Percentiles rank a stretch among this genome's conserved stretches.
phyloP scores from a whole-genome alignment of 2,797 vertebrate genomes.

The Avahi laniger region DNA sequence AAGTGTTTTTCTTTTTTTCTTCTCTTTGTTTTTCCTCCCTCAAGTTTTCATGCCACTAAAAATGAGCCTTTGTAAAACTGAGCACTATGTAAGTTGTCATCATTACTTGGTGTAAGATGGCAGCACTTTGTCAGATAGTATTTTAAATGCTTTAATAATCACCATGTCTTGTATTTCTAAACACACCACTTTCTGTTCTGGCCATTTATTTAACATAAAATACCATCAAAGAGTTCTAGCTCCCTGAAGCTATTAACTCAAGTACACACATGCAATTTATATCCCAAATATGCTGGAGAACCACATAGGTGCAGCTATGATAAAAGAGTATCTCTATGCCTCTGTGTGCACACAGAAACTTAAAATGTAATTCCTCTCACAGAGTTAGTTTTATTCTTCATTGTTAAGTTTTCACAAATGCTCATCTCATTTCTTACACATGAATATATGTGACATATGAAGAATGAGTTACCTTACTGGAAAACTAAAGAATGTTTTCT shows the following conservation, averaged over 20 bases:
- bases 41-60: conserved; percentile 25
- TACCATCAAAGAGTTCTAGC: neutral
- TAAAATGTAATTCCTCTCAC: neutral
- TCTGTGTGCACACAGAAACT: neutral
- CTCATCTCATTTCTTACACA: neutral
- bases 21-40: neutral
- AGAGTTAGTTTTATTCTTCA: conserved; percentile 40
- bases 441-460: neutral
- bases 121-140: conserved; percentile 40
- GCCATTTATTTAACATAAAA: conserved; percentile 53
- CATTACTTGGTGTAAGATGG: neutral
- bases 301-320: neutral
- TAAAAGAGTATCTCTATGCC: neutral
- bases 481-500: neutral
- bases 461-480: neutral
- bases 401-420: conserved; percentile 40
- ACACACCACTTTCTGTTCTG: conserved; percentile 38
- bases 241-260: conserved; percentile 63
- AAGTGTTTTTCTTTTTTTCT: neutral
- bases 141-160: conserved; percentile 50
- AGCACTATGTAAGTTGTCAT: neutral
- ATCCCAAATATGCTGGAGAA: conserved; percentile 1
- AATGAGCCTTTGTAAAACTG: neutral
- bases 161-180: conserved; percentile 1
- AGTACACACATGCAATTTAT: conserved; percentile 49